A percentile compares a stretch with the other conserved stretches of the same genome.
Conservation (phyloP, 2,797 vertebrate genomes). For the Alca torda region DNA sequence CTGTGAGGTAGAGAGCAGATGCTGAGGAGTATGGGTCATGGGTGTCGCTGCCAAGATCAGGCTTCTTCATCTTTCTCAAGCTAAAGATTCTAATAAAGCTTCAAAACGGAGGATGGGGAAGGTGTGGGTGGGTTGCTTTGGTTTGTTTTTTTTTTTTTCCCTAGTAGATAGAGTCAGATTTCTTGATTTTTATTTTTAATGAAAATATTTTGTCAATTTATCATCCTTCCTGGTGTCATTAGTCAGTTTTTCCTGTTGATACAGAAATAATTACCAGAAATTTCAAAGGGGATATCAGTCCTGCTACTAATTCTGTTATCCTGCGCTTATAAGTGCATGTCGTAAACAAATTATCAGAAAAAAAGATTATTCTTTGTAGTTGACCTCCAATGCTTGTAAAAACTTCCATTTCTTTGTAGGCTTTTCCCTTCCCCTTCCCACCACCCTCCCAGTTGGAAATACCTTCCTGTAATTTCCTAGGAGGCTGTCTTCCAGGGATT, state of each 20-base stretch:
- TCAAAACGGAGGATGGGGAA: neutral
- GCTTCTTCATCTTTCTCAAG: neutral
- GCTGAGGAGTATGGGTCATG: neutral
- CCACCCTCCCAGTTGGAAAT: conserved; percentile 12
- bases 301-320: neutral
- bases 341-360: conserved; percentile 40
- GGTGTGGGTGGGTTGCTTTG: neutral
- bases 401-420: conserved; percentile 59
- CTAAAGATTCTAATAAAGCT: neutral
- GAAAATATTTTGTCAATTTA: conserved; percentile 30
- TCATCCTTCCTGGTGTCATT: conserved; percentile 43
- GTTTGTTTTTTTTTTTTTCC: neutral
- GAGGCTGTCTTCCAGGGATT: conserved; percentile 33
- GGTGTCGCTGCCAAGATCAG: neutral
- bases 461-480: conserved; percentile 22
- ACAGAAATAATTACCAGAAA: conserved; percentile 8
- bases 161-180: neutral
- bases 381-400: neutral
- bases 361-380: conserved; percentile 36
- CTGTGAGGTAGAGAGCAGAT: neutral
- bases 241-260: conserved; percentile 54
- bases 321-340: neutral
- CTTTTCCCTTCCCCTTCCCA: conserved; percentile 49
- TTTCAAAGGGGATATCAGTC: conserved; percentile 10
- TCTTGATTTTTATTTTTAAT: conserved; percentile 15